These are phyloP conservation scores for Echeneis naucrates DNA, from an alignment of 2,797 vertebrate species.

Conservation along the genomic window DNA sequence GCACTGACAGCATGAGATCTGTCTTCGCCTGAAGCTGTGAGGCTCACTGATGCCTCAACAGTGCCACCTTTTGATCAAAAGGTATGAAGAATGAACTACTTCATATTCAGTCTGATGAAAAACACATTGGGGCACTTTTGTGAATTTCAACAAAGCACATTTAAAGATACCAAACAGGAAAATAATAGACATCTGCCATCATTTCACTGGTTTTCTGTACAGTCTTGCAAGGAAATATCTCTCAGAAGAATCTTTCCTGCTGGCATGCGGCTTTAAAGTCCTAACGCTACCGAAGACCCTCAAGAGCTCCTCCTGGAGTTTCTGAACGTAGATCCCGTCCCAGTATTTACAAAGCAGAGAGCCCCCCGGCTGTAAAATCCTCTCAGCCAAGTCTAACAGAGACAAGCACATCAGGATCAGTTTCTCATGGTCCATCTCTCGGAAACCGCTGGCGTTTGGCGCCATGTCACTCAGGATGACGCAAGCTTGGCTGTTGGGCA, in stretches of 20 bases:
- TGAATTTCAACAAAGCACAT: background rate
- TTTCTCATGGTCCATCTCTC: constrained; percentile 91
- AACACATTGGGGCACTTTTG: background rate
- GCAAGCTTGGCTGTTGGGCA: constrained; percentile 86
- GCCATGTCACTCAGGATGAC: constrained; percentile 96
- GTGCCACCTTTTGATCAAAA: constrained; percentile 81
- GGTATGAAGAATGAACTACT: background rate
- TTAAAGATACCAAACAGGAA: background rate
- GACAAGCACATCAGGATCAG: constrained; percentile 87
- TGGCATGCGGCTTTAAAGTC: constrained; percentile 90
- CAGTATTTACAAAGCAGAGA: constrained; percentile 93
- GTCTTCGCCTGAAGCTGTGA: constrained; percentile 36
- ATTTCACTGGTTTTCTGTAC: constrained; percentile 73
- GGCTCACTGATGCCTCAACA: constrained; percentile 77
- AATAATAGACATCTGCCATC: constrained; percentile 4
- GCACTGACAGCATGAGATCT: constrained; percentile 24
- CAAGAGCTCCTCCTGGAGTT: constrained; percentile 85
- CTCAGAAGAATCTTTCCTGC: constrained; percentile 93
- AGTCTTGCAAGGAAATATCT: constrained; percentile 88
- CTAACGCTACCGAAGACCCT: constrained; percentile 83
- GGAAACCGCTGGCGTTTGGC: constrained; percentile 92
- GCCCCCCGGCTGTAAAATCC: constrained; percentile 85
- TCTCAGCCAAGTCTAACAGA: constrained; percentile 84
- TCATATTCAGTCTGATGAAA: constrained; percentile 30
- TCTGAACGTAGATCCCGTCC: constrained; percentile 86